A percentile compares a stretch with the other conserved stretches of the same genome.
Conservation (phyloP, 37 sponge, comb jelly and placozoan genomes). For the Geodia barretti region DNA sequence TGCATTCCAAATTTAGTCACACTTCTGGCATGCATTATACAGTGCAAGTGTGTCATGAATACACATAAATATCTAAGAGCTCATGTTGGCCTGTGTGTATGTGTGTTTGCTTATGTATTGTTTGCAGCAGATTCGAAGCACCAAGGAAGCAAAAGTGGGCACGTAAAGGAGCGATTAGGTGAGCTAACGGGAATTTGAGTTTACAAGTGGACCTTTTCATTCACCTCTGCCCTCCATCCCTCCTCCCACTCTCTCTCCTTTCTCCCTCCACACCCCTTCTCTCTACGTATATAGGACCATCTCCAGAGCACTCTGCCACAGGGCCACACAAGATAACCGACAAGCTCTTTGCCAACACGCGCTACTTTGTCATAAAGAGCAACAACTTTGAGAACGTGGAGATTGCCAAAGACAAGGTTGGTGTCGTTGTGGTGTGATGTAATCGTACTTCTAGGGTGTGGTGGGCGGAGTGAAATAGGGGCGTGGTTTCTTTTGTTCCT, state of each 20-base stretch:
- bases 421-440: neutral
- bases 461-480: neutral
- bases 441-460: neutral
- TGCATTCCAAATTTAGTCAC: neutral
- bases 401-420: constrained; percentile 82
- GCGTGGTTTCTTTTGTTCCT: neutral
- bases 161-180: neutral
- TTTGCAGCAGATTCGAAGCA: neutral
- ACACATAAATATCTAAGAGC: too few species aligned
- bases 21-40: too few species aligned
- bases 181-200: too few species aligned
- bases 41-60: too few species aligned
- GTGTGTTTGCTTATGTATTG: too few species aligned
- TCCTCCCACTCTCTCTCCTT: neutral
- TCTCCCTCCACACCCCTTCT: neutral
- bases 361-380: constrained; percentile 98
- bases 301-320: neutral
- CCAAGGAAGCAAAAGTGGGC: neutral
- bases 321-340: constrained; percentile 66
- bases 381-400: constrained; percentile 96
- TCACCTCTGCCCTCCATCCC: neutral
- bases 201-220: neutral
- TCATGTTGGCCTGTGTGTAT: too few species aligned
- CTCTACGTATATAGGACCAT: neutral
- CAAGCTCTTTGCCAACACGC: constrained; percentile 86